Evolutionary conservation across 2,113 vertebrate genomes (phyloP).

Genomic region (Dicerorhinus sumatrensis): DNA sequence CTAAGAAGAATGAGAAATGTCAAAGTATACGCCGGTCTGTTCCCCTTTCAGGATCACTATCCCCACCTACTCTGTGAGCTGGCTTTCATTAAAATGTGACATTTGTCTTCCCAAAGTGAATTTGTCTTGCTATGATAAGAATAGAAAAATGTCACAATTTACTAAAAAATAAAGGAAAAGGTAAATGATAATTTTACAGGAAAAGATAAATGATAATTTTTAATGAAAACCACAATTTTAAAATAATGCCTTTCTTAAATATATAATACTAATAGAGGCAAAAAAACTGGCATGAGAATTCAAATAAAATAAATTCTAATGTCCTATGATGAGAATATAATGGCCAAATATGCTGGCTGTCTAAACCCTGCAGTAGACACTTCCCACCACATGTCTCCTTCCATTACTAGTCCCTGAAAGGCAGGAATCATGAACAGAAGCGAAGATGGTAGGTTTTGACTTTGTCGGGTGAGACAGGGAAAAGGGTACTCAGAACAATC

Average conservation of each 20-base stretch:
- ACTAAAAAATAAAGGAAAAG: constrained; percentile 17
- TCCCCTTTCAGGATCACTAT: not conserved
- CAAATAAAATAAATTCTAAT: constrained; percentile 21
- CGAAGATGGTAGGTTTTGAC: not conserved
- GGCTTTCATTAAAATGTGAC: constrained; percentile 78
- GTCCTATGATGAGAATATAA: not conserved
- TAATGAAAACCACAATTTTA: constrained; percentile 64
- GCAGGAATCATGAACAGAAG: not conserved
- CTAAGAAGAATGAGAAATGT: constrained; percentile 71
- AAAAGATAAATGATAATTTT: constrained; percentile 66
- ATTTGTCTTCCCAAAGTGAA: constrained; percentile 73
- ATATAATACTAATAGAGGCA: not conserved
- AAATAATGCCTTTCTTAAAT: constrained; percentile 63
- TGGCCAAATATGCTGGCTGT: not conserved
- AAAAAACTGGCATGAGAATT: not conserved
- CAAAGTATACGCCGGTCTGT: not conserved
- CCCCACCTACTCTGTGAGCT: not conserved
- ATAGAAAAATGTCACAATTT: constrained; percentile 66
- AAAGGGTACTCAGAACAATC: not conserved
- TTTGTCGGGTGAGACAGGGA: not conserved
- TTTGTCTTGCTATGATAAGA: constrained; percentile 55
- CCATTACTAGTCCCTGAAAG: not conserved
- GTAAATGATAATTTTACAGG: not conserved
- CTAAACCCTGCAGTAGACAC: not conserved
- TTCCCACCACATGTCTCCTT: not conserved